phyloP scores from a whole-genome alignment of 2,888 invertebrate species.

The Ametastegia equiseti region DNA sequence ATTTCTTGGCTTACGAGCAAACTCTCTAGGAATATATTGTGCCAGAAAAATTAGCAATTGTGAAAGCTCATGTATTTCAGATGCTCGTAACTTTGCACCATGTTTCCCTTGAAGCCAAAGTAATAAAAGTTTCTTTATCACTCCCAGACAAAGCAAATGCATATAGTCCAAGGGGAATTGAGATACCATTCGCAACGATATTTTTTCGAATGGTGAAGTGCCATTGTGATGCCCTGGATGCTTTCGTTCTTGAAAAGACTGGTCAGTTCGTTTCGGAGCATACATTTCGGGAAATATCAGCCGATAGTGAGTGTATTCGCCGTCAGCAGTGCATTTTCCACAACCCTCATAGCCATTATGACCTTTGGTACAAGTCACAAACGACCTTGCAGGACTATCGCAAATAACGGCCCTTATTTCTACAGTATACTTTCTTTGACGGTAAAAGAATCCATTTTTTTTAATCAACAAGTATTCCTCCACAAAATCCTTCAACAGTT shows the following conservation, averaged over 20 bases:
- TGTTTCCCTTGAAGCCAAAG: slow-evolving; percentile 52
- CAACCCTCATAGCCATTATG: slow-evolving; percentile 33
- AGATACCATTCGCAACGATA: slow-evolving; percentile 46
- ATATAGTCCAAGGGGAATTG: slow-evolving; percentile 61
- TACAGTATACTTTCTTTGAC: not conserved
- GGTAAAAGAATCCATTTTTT: not conserved
- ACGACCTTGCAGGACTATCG: not conserved
- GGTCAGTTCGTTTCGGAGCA: slow-evolving; percentile 45
- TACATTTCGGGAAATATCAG: slow-evolving; percentile 47
- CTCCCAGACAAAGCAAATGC: slow-evolving; percentile 60
- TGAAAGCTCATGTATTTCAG: slow-evolving; percentile 40
- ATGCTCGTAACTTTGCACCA: slow-evolving; percentile 19
- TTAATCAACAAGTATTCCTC: not conserved
- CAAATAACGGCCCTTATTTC: not conserved
- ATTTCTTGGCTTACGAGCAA: slow-evolving; percentile 59
- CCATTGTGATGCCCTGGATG: slow-evolving; percentile 50
- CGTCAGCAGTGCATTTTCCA: not conserved
- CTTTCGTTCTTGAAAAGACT: slow-evolving; percentile 27
- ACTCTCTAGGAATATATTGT: slow-evolving; percentile 58
- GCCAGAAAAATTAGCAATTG: slow-evolving; percentile 23
- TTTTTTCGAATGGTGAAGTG: slow-evolving; percentile 38
- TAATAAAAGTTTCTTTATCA: slow-evolving; percentile 57
- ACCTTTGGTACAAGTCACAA: not conserved
- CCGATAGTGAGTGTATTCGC: not conserved
- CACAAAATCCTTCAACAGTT: not conserved